Percentiles rank a stretch among this genome's conserved stretches.
These are phyloP conservation scores for Copsychus sechellarum DNA, from an alignment of 2,113 vertebrate species.

Conservation along the genomic window DNA sequence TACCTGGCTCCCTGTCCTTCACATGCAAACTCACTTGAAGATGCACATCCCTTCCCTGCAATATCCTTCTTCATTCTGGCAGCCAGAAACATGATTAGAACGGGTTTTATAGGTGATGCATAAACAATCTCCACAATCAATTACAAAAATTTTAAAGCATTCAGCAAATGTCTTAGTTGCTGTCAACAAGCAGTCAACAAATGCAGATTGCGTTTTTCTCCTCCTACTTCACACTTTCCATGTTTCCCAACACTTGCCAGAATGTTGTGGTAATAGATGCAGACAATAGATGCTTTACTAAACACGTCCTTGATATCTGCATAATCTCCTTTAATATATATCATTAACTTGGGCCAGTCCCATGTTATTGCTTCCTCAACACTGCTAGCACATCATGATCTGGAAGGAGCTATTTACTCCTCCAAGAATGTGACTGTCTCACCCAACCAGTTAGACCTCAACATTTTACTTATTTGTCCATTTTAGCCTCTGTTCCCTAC, in stretches of 20 bases:
- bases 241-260: slow-evolving; percentile 52
- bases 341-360: slow-evolving; percentile 64
- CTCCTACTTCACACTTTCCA: slow-evolving; percentile 57
- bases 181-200: slow-evolving; percentile 62
- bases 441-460: background rate
- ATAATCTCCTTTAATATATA: slow-evolving; percentile 66
- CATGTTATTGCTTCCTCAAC: slow-evolving; percentile 53
- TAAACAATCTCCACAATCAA: slow-evolving; percentile 41
- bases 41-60: background rate
- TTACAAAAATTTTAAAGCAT: slow-evolving; percentile 17
- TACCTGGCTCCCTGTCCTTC: background rate
- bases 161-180: slow-evolving; percentile 32
- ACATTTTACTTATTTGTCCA: slow-evolving; percentile 9
- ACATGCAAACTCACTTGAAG: background rate
- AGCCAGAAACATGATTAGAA: slow-evolving; percentile 6
- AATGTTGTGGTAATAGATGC: slow-evolving; percentile 48
- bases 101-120: background rate
- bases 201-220: slow-evolving; percentile 25
- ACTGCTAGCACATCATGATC: slow-evolving; percentile 57
- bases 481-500: background rate
- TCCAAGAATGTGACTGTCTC: slow-evolving; percentile 17
- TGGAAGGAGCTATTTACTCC: slow-evolving; percentile 42
- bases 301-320: slow-evolving; percentile 56
- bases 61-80: background rate
- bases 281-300: slow-evolving; percentile 60